Evolutionary conservation across 1,140 invertebrate species (phyloP).

Genomic region (Pogonognathellus flavescens): DNA sequence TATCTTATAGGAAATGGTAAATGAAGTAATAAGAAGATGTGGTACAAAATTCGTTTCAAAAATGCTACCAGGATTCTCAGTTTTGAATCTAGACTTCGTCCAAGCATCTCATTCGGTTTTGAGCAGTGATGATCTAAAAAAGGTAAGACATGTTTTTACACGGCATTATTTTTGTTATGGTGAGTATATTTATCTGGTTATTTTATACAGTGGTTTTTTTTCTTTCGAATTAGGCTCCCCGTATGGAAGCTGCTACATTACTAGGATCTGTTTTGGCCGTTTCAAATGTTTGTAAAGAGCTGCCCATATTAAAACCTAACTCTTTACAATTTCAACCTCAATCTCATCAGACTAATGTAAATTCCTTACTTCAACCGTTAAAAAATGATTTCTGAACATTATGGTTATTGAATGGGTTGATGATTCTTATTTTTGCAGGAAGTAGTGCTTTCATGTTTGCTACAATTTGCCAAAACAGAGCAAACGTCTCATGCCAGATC

Average conservation of each 20-base stretch:
- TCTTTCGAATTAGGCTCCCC: slow-evolving; percentile 42
- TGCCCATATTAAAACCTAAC: slow-evolving; percentile 86
- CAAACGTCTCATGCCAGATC: slow-evolving; percentile 89
- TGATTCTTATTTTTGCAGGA: slow-evolving; percentile 76
- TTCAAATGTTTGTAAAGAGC: slow-evolving; percentile 80
- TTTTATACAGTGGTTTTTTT: slow-evolving; percentile 24
- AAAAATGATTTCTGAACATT: too few species aligned
- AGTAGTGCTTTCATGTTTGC: slow-evolving; percentile 87
- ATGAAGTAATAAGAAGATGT: slow-evolving; percentile 78
- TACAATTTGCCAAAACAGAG: slow-evolving; percentile 88
- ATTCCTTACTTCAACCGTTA: not conserved
- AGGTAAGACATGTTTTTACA: slow-evolving; percentile 72
- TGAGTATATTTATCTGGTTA: too few species aligned
- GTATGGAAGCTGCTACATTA: slow-evolving; percentile 87
- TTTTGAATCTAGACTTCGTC: slow-evolving; percentile 90
- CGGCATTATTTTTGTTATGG: not conserved
- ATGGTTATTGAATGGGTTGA: slow-evolving; percentile 38
- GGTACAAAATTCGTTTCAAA: slow-evolving; percentile 89
- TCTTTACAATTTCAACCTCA: slow-evolving; percentile 77
- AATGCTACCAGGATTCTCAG: slow-evolving; percentile 87
- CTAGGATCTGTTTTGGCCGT: slow-evolving; percentile 88
- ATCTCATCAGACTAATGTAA: slow-evolving; percentile 72
- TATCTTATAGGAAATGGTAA: slow-evolving; percentile 74
- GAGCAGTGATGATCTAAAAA: slow-evolving; percentile 83
- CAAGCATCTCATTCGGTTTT: slow-evolving; percentile 90